Conservation (phyloP, 2,797 vertebrate genomes). For the Chaunax sp. region DNA sequence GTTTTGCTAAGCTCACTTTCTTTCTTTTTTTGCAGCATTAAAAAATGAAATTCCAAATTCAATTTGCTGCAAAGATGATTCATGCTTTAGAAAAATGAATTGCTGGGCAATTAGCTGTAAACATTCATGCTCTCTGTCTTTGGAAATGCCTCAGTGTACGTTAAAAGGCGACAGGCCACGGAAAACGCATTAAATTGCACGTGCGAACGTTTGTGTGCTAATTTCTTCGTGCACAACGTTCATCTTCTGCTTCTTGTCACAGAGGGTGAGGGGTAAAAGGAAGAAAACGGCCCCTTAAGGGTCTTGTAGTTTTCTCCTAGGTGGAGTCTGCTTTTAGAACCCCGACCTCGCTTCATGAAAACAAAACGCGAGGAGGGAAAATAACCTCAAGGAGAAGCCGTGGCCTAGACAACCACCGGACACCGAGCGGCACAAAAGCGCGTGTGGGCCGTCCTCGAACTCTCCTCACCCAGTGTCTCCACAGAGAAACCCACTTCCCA, state of each 20-base stretch:
- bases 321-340: constrained; percentile 78
- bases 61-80: constrained; percentile 35
- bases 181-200: constrained; percentile 44
- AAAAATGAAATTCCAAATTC: constrained; percentile 49
- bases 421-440: constrained; percentile 67
- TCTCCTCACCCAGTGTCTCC: constrained; percentile 58
- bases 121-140: constrained; percentile 24
- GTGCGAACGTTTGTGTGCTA: constrained; percentile 18
- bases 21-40: constrained; percentile 43
- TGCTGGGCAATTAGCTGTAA: constrained; percentile 36
- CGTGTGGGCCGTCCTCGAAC: constrained; percentile 82
- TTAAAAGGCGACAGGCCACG: constrained; percentile 24
- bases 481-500: constrained; percentile 69
- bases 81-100: constrained; percentile 35
- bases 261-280: constrained; percentile 38
- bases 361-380: constrained; percentile 76
- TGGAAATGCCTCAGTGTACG: constrained; percentile 29
- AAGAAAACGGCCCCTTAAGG: constrained; percentile 62
- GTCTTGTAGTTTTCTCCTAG: constrained; percentile 59
- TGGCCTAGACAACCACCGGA: constrained; percentile 76
- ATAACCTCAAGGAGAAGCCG: constrained; percentile 82
- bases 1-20: constrained; percentile 48
- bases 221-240: constrained; percentile 30
- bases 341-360: constrained; percentile 75
- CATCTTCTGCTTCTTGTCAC: constrained; percentile 42